Evolutionary conservation across 2,113 vertebrate species (phyloP).

Genomic region (Semicossyphus pulcher): DNA sequence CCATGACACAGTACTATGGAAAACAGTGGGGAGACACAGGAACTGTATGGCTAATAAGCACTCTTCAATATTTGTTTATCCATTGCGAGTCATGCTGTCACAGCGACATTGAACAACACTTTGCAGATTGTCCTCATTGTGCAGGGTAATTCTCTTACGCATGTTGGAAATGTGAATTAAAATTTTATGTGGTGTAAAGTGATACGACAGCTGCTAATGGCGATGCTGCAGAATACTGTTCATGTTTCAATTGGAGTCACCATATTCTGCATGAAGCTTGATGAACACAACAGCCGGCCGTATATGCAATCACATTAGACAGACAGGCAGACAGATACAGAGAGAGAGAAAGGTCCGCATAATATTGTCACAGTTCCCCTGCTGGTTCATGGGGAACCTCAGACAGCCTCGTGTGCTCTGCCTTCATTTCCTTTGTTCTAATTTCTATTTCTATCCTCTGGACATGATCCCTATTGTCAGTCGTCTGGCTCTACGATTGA

Average conservation of each 20-base stretch:
- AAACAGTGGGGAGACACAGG: too few relatives aligned
- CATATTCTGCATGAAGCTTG: not conserved
- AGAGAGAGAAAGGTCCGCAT: not conserved
- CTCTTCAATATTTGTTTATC: too few relatives aligned
- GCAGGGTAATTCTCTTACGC: too few relatives aligned
- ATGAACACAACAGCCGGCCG: not conserved
- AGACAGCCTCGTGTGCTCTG: constrained; percentile 47
- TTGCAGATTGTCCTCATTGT: too few relatives aligned
- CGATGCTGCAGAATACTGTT: not conserved
- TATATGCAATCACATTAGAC: not conserved
- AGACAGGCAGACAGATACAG: not conserved
- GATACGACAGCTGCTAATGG: too few relatives aligned
- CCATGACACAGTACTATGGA: too few relatives aligned
- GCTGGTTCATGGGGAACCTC: constrained; percentile 24
- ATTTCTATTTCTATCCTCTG: constrained; percentile 75
- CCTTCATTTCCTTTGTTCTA: constrained; percentile 73
- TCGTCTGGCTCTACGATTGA: constrained; percentile 62
- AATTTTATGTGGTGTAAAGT: too few relatives aligned
- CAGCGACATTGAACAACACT: too few relatives aligned
- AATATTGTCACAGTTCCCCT: not conserved
- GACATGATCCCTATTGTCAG: constrained; percentile 72
- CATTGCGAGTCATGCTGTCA: too few relatives aligned
- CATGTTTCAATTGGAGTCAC: not conserved
- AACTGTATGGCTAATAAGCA: too few relatives aligned
- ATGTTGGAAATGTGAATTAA: too few relatives aligned